phyloP scores from a whole-genome alignment of 1,140 invertebrate genomes.

The Chrysomallon squamiferum region DNA sequence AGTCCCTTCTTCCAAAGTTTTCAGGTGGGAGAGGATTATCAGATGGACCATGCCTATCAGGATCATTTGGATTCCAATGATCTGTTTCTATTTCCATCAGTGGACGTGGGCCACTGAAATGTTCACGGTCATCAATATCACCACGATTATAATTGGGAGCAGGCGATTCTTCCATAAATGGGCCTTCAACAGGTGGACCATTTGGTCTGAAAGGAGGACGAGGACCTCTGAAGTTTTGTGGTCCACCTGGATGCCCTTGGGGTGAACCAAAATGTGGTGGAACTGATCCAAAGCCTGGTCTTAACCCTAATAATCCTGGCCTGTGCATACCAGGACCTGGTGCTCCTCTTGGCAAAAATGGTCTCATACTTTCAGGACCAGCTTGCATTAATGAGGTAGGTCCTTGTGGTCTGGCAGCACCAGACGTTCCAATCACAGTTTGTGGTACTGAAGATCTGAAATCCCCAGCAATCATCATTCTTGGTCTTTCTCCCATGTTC shows the following conservation, averaged over 20 bases:
- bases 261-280: constrained; percentile 12
- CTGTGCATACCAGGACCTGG: constrained; percentile 14
- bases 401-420: constrained; percentile 7
- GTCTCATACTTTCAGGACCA: constrained; percentile 8
- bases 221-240: constrained; percentile 17
- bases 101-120: not conserved
- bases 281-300: constrained; percentile 25
- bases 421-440: not conserved
- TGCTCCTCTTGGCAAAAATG: constrained; percentile 14
- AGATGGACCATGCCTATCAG: constrained; percentile 2
- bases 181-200: constrained; percentile 10
- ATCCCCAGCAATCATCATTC: not conserved
- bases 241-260: constrained; percentile 9
- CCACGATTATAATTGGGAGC: constrained; percentile 19
- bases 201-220: constrained; percentile 6
- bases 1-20: not conserved
- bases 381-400: constrained; percentile 6
- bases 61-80: not conserved
- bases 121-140: constrained; percentile 7
- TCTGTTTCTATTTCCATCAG: constrained; percentile 3
- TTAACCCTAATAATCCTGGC: constrained; percentile 30
- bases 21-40: not conserved
- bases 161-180: not conserved
- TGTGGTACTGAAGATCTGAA: constrained; percentile 3
- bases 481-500: constrained; percentile 20